Percentiles rank a stretch among this genome's conserved stretches.
Conservation (phyloP, 1,140 invertebrate species). For the Bombus waltoni region DNA sequence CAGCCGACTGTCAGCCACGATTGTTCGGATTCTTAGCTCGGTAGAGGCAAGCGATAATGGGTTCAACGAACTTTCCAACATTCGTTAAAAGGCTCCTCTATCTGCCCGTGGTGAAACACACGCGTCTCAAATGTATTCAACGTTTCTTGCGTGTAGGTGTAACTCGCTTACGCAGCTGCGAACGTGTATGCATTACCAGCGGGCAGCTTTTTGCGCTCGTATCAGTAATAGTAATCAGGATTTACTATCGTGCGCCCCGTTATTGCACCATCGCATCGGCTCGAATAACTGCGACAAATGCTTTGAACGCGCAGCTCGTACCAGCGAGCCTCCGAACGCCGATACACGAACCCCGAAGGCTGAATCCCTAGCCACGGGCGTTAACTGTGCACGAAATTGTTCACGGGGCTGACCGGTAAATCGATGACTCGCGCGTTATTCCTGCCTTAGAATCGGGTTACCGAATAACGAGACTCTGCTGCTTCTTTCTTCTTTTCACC, state of each 20-base stretch:
- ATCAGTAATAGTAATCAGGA: constrained; percentile 57
- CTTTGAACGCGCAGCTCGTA: not conserved
- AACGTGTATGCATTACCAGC: constrained; percentile 15
- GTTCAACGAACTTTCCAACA: constrained; percentile 53
- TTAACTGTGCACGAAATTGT: constrained; percentile 38
- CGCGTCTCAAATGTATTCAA: not conserved
- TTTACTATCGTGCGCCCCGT: constrained; percentile 54
- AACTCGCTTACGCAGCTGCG: not conserved
- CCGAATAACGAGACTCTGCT: not conserved
- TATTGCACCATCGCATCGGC: constrained; percentile 48
- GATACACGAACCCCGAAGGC: constrained; percentile 1
- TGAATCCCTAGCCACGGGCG: not conserved
- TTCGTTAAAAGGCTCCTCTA: constrained; percentile 49
- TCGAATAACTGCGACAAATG: constrained; percentile 55
- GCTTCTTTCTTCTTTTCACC: not conserved
- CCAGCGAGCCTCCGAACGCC: not conserved
- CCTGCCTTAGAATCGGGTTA: not conserved
- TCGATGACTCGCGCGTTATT: constrained; percentile 12
- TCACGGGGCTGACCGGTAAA: not conserved
- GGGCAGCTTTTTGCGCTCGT: constrained; percentile 40
- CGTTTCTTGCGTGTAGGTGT: not conserved
- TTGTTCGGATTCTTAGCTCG: constrained; percentile 40
- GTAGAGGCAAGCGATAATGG: constrained; percentile 39
- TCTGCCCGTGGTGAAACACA: not conserved
- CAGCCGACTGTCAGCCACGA: constrained; percentile 22